Conservation (phyloP, 2,888 invertebrate genomes). For the Pollenia angustigena region DNA sequence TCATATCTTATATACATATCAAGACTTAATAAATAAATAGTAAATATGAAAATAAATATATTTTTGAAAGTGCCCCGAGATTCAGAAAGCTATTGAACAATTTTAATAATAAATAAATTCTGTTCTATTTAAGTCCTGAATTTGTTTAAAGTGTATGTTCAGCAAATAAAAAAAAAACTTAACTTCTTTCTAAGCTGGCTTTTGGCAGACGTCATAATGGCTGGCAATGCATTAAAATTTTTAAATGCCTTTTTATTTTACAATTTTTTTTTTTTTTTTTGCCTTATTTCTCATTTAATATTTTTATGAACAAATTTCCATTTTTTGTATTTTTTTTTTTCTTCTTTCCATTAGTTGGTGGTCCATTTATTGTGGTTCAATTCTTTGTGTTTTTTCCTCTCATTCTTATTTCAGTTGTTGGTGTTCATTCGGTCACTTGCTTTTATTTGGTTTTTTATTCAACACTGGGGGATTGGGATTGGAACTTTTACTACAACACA, state of each 20-base stretch:
- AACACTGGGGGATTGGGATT: conserved; percentile 57
- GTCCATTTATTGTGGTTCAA: conserved; percentile 60
- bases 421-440: conserved; percentile 56
- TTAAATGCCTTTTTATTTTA: background rate
- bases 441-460: conserved; percentile 55
- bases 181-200: background rate
- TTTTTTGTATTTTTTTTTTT: conserved; percentile 20
- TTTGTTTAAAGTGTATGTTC: background rate
- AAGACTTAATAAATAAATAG: too few species aligned
- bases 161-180: background rate
- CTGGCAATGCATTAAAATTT: background rate
- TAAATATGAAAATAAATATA: too few species aligned
- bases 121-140: too few species aligned
- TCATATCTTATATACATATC: too few species aligned
- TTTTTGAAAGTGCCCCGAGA: too few species aligned
- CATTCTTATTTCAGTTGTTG: conserved; percentile 30
- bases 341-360: conserved; percentile 52
- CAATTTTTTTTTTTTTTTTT: background rate
- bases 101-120: too few species aligned
- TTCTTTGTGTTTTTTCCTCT: conserved; percentile 16
- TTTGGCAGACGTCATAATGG: background rate
- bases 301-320: conserved; percentile 29
- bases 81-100: too few species aligned
- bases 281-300: conserved; percentile 2
- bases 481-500: conserved; percentile 53